phyloP scores from a whole-genome alignment of 2,113 vertebrate species.

The Peromyscus californicus region DNA sequence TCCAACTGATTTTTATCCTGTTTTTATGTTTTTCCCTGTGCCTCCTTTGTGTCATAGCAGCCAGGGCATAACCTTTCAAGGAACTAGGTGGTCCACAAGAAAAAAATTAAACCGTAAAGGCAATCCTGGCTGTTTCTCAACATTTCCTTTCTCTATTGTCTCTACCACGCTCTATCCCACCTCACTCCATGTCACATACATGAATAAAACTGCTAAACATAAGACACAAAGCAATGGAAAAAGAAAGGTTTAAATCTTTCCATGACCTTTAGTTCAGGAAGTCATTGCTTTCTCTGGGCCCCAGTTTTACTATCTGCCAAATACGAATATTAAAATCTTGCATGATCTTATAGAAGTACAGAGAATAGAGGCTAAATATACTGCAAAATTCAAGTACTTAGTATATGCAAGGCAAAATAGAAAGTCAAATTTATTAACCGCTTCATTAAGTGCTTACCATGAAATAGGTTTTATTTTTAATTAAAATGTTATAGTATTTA shows the following conservation, averaged over 20 bases:
- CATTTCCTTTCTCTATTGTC: neutral
- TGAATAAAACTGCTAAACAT: neutral
- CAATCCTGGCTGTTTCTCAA: neutral
- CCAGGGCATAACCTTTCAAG: neutral
- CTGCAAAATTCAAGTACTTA: neutral
- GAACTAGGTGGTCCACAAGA: neutral
- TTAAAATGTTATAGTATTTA: neutral
- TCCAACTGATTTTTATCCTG: conserved; percentile 22
- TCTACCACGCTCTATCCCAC: neutral
- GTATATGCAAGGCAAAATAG: neutral
- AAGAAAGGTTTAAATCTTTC: neutral
- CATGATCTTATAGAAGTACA: neutral
- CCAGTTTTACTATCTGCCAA: neutral
- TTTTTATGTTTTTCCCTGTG: neutral
- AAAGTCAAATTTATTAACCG: neutral
- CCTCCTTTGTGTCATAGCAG: neutral
- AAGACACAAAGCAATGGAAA: neutral
- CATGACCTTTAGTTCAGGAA: neutral
- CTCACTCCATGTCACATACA: neutral
- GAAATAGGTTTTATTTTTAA: neutral
- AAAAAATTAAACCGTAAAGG: neutral
- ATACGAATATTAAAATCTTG: conserved; percentile 10
- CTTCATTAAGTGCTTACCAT: neutral
- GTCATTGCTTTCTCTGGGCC: neutral
- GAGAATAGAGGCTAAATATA: neutral